phyloP scores from a whole-genome alignment of 2,888 invertebrate genomes.

The Machimus atricapillus region DNA sequence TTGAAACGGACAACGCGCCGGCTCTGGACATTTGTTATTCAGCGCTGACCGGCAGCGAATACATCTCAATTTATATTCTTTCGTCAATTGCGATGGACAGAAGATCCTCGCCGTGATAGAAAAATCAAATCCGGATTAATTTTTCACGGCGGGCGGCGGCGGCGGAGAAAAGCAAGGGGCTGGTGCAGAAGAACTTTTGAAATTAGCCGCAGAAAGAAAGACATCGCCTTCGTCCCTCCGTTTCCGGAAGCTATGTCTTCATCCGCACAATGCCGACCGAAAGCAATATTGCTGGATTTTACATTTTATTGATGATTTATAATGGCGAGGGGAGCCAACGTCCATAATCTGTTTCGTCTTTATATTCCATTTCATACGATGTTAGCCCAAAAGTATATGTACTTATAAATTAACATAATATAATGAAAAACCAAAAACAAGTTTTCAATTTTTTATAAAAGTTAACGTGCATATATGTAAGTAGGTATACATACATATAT shows the following conservation, averaged over 20 bases:
- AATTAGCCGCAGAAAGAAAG: background rate
- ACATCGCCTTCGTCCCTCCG: background rate
- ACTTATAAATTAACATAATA: background rate
- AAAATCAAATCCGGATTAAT: background rate
- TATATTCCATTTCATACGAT: background rate
- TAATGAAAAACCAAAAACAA: too few species aligned
- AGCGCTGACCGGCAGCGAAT: conserved; percentile 23
- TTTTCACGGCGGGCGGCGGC: too few species aligned
- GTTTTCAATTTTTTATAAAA: too few species aligned
- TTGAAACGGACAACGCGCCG: conserved; percentile 41
- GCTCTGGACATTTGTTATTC: conserved; percentile 33
- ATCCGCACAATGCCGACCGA: conserved; percentile 35
- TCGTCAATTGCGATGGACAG: background rate
- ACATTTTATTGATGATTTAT: conserved; percentile 45
- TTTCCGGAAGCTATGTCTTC: background rate
- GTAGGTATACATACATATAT: too few species aligned
- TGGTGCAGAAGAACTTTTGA: background rate
- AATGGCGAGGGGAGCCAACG: conserved; percentile 30
- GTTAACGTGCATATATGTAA: too few species aligned
- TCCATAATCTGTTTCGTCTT: background rate
- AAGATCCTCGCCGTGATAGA: conserved; percentile 18
- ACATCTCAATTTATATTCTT: conserved; percentile 41
- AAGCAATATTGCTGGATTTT: conserved; percentile 45
- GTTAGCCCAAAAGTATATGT: background rate
- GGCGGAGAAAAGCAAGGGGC: background rate